Conservation (phyloP, 2,797 vertebrate species). For the Pseudochirops corinnae region DNA sequence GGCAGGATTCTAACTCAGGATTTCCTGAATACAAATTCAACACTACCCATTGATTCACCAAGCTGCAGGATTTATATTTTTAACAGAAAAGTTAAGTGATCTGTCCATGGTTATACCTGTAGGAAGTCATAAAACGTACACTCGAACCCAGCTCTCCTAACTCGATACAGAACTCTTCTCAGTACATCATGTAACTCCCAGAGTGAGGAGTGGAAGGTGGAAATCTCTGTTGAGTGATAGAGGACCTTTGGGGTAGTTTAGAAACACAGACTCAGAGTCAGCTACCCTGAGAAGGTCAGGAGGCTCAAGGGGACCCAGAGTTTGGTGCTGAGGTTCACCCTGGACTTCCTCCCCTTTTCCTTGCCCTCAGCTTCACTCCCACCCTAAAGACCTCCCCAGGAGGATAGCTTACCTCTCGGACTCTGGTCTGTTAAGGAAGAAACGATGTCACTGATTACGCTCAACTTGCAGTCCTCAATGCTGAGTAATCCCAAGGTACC, state of each 20-base stretch:
- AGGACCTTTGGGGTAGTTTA: neutral
- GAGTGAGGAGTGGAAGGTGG: neutral
- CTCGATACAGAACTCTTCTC: neutral
- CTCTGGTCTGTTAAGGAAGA: rapidly evolving
- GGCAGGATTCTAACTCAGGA: neutral
- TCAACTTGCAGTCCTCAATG: neutral
- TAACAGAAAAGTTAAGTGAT: neutral
- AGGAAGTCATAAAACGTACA: no score
- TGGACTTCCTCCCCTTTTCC: neutral
- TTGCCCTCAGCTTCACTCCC: neutral
- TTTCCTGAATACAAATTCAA: neutral
- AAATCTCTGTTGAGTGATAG: neutral
- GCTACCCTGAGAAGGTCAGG: neutral
- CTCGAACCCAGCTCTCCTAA: neutral
- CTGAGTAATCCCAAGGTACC: neutral
- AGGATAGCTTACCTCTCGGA: neutral
- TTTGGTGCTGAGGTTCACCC: neutral
- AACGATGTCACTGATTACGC: rapidly evolving
- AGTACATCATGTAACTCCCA: neutral
- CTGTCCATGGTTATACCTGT: no score
- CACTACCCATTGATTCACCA: neutral
- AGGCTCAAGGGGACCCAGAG: neutral
- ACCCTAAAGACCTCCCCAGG: neutral
- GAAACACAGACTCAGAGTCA: neutral
- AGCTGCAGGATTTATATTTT: neutral